phyloP scores from a whole-genome alignment of 2,113 vertebrate species.

The Athene noctua region DNA sequence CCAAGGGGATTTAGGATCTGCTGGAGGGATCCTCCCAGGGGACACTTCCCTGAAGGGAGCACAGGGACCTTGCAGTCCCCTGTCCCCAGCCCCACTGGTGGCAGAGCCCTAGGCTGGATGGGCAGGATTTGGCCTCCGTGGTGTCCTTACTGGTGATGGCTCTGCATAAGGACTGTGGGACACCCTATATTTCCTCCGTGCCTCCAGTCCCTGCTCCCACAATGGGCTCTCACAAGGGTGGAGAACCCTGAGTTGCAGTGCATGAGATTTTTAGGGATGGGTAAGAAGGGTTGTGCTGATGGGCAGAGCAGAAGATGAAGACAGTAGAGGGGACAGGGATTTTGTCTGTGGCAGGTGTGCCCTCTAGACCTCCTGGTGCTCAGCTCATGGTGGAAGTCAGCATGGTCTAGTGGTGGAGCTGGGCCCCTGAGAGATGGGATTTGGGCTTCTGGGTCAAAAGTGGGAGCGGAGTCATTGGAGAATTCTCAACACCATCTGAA shows the following conservation, averaged over 20 bases:
- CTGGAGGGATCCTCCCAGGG: not conserved
- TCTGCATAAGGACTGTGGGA: not conserved
- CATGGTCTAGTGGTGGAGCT: not conserved
- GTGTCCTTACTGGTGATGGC: not conserved
- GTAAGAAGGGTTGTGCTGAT: not conserved
- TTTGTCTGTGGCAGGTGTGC: not conserved
- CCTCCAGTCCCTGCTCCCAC: not conserved
- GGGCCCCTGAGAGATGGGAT: not conserved
- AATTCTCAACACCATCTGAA: not conserved
- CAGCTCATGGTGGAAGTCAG: not conserved
- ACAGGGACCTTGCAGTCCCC: rapidly evolving
- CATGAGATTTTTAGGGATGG: not conserved
- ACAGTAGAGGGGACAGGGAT: not conserved
- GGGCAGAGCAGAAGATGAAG: not conserved
- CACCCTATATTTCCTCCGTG: not conserved
- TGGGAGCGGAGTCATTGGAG: not conserved
- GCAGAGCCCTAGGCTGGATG: not conserved
- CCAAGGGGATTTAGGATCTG: not conserved
- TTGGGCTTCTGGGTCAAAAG: not conserved
- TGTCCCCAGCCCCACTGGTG: not conserved
- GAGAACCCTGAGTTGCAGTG: not conserved
- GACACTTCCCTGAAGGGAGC: rapidly evolving
- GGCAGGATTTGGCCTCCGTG: not conserved
- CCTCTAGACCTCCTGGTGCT: not conserved
- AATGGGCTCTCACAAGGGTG: not conserved